Evolutionary conservation across 2,888 invertebrate genomes (phyloP).

Genomic region (Caenorhabditis doughertyi): DNA sequence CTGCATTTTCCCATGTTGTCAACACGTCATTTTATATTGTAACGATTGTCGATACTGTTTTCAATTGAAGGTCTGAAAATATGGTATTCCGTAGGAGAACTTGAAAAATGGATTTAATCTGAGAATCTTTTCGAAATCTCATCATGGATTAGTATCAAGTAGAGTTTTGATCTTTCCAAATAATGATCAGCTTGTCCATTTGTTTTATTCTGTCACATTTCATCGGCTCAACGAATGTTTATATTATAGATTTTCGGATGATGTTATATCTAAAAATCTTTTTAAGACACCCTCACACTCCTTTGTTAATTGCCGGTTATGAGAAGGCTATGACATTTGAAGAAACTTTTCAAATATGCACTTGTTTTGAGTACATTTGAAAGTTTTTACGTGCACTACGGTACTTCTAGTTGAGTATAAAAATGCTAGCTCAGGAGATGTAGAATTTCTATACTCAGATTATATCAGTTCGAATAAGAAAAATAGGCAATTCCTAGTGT

Average conservation of each 20-base stretch:
- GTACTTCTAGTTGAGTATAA: background rate
- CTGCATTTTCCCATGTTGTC: background rate
- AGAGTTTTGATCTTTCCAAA: background rate
- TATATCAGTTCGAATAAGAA: no score
- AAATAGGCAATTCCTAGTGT: background rate
- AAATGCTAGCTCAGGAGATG: background rate
- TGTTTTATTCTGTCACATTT: background rate
- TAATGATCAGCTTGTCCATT: background rate
- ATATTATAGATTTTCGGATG: conserved; percentile 4
- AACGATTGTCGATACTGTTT: conserved; percentile 10
- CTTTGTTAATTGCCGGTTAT: background rate
- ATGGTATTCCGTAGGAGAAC: no score
- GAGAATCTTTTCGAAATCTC: background rate
- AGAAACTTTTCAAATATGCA: background rate
- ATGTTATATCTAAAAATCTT: conserved; percentile 5
- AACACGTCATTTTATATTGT: background rate
- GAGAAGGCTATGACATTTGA: background rate
- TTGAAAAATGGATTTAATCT: background rate
- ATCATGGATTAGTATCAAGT: background rate
- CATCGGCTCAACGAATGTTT: background rate
- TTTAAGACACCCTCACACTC: conserved; percentile 14
- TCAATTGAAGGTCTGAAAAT: no score
- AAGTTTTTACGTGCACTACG: background rate
- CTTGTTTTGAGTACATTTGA: background rate
- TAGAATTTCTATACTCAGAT: no score